These are phyloP conservation scores for Periophthalmus modestus DNA, from an alignment of 2,113 vertebrate species.

Conservation along the genomic window DNA sequence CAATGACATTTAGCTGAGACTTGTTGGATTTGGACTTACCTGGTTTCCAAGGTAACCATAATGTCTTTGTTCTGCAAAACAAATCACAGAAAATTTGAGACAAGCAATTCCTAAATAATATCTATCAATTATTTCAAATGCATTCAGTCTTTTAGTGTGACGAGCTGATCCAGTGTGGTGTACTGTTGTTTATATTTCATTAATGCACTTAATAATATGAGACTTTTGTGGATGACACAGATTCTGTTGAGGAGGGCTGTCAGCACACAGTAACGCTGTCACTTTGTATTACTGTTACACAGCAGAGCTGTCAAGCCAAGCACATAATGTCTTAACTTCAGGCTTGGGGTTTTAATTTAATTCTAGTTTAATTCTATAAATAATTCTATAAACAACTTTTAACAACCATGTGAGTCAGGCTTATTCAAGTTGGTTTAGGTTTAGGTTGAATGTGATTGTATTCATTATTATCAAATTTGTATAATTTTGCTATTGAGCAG, in stretches of 20 bases:
- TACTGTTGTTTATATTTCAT: background rate
- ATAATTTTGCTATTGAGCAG: no score
- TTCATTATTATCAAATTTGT: no score
- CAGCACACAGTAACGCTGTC: background rate
- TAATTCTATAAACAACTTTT: background rate
- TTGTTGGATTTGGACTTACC: background rate
- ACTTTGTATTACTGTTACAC: no score
- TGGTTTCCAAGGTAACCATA: background rate
- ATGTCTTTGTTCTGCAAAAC: background rate
- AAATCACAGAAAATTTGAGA: background rate
- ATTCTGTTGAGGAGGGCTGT: background rate
- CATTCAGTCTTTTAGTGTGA: no score
- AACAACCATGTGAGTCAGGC: no score
- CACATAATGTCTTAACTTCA: background rate
- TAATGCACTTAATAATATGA: background rate
- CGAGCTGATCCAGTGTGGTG: background rate
- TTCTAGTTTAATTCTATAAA: background rate
- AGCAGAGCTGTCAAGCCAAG: background rate
- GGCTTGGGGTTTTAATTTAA: background rate
- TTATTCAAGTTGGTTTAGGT: no score
- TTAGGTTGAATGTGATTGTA: no score
- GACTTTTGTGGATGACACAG: background rate
- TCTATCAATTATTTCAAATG: no score
- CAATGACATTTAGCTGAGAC: background rate
- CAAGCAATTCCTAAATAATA: background rate